Evolutionary conservation across 1,140 invertebrate species (phyloP), one percentile per base, ranked within the genome.

Genomic region (Formica selysi): DNA sequence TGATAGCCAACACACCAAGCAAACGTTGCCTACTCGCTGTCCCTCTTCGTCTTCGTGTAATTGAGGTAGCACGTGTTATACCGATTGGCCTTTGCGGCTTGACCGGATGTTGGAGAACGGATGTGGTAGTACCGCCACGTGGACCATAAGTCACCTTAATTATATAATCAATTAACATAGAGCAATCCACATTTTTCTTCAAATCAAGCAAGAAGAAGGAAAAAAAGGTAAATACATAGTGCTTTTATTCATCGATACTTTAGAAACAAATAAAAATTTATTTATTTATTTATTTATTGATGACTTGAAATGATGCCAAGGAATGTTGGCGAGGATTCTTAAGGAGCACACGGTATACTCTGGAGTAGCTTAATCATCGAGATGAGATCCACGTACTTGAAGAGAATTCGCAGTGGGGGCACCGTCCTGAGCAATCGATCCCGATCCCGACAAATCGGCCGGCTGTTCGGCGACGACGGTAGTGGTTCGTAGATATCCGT

Each of bases 21-120:
- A 95, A 91, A 70, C 92, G 91, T 85, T 94, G 94, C 38, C 92
- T 93, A 65, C 84, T 93, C 3, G 87, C 89, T 2, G 92, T 81
- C n/a, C 91, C 87, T 41, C 91, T 85, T 54, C 92, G 92, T 78
- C 91, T 89, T 70, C 93, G 87, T 41, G 90, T 92, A 65, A 94
- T 92, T 19, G 93, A 94, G 83, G 92, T 91, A 29, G 86, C 89
- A 74, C 92, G 87, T n/a, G 90, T 90, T 64, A 93, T 91, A 19
- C 91, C 90, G 7, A 92, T 90, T 22, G 92, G 74, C 76, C 91
- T 91, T 57, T 85, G 85, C 22, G 86, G 62, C 70, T 87, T 91
- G 16, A 73, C 80, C 7, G 89, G 38, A 71, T 87, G 90, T 70
- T 91, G 91, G 7, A 93, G 41, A 64, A 92, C 90, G 5, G 91